phyloP scores from a whole-genome alignment of 2,113 vertebrate species.

The Lagopus leucura region DNA sequence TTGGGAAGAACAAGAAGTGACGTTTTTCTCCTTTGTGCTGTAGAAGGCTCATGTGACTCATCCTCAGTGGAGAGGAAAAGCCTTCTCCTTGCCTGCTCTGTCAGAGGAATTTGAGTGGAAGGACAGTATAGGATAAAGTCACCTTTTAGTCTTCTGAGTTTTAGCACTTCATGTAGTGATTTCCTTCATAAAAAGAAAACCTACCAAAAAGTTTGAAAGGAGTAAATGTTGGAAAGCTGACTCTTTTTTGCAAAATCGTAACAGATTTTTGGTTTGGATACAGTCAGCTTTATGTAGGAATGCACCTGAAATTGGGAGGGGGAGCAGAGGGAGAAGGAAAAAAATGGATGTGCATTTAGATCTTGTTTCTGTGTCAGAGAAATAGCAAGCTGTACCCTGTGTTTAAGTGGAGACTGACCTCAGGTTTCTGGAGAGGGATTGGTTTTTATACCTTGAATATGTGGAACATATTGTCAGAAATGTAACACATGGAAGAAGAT shows the following conservation, averaged over 20 bases:
- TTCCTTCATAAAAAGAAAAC: not conserved
- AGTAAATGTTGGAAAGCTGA: not conserved
- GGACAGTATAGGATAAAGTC: not conserved
- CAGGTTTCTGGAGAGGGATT: not conserved
- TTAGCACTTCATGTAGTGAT: not conserved
- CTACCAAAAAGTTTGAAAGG: not conserved
- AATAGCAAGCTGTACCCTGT: not conserved
- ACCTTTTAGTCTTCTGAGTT: not conserved
- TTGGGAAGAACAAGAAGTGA: constrained; percentile 9
- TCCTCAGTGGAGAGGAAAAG: not conserved
- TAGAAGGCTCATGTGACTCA: constrained; percentile 36
- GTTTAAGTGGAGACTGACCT: not conserved
- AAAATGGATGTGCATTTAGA: not conserved
- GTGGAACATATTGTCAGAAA: not conserved
- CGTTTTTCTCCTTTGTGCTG: not conserved
- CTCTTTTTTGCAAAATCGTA: not conserved
- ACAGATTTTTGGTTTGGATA: not conserved
- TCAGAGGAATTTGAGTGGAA: not conserved
- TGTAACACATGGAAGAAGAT: not conserved
- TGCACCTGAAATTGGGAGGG: not conserved
- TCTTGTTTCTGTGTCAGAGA: not conserved
- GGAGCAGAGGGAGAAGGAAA: too few relatives aligned
- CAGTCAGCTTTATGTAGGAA: not conserved
- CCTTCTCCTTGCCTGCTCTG: not conserved
- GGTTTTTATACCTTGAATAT: constrained; percentile 5